phyloP scores from a whole-genome alignment of 1,140 invertebrate genomes.

The Cryptotermes secundus region DNA sequence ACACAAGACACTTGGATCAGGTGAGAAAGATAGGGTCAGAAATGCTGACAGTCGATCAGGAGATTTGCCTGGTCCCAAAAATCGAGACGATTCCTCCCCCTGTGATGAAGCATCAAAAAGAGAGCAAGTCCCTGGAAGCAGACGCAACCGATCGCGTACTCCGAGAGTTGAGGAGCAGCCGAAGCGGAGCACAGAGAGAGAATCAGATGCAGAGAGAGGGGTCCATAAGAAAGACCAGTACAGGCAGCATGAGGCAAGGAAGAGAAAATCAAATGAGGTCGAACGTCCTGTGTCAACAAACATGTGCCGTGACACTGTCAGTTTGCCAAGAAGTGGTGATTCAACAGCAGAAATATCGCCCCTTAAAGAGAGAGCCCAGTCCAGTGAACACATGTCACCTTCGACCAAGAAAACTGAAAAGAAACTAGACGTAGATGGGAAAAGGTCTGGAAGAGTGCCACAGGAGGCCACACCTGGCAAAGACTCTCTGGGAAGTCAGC shows the following conservation, averaged over 20 bases:
- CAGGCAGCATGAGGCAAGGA: constrained; percentile 39
- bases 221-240: constrained; percentile 33
- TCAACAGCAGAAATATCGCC: neutral
- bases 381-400: constrained; percentile 51
- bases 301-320: constrained; percentile 11
- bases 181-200: constrained; percentile 32
- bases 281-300: neutral
- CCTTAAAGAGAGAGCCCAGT: constrained; percentile 42
- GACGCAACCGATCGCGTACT: constrained; percentile 36
- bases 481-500: constrained; percentile 36
- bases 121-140: constrained; percentile 19
- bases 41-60: constrained; percentile 60
- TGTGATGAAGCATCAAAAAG: neutral
- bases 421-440: constrained; percentile 47
- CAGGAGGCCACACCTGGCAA: neutral
- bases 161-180: constrained; percentile 36
- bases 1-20: constrained; percentile 27
- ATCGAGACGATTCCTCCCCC: constrained; percentile 26
- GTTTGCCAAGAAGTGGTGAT: constrained; percentile 23
- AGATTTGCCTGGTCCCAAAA: constrained; percentile 53
- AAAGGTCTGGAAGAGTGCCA: neutral
- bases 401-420: constrained; percentile 70
- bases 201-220: constrained; percentile 33
- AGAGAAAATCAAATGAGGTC: constrained; percentile 44
- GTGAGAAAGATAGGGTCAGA: constrained; percentile 59